Conservation (phyloP, 2,888 invertebrate genomes). For the Brachyptera risi region DNA sequence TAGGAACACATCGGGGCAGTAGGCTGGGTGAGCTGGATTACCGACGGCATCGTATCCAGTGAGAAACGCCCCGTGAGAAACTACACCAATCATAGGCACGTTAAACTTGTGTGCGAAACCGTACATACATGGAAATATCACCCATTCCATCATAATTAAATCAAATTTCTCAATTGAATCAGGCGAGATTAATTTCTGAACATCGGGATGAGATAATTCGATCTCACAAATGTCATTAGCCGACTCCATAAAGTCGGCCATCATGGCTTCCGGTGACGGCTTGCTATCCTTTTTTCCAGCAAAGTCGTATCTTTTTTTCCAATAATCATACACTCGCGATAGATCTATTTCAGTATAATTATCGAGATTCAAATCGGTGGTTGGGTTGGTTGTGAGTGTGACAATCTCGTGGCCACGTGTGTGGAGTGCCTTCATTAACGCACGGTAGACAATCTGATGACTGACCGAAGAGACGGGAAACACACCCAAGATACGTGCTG, state of each 20-base stretch:
- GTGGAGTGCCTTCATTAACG: slow-evolving; percentile 45
- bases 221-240: slow-evolving; percentile 20
- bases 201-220: slow-evolving; percentile 9
- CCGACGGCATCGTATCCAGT: slow-evolving; percentile 40
- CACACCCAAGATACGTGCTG: slow-evolving; percentile 46
- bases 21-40: slow-evolving; percentile 41
- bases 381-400: slow-evolving; percentile 47
- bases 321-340: slow-evolving; percentile 6
- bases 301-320: slow-evolving; percentile 4
- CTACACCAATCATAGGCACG: slow-evolving; percentile 49
- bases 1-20: slow-evolving; percentile 40
- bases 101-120: slow-evolving; percentile 53
- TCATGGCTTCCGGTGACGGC: not conserved
- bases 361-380: not conserved
- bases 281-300: slow-evolving; percentile 3
- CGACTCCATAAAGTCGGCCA: not conserved
- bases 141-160: slow-evolving; percentile 52
- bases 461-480: slow-evolving; percentile 47
- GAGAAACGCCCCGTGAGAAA: slow-evolving; percentile 39
- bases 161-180: slow-evolving; percentile 45
- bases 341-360: slow-evolving; percentile 25
- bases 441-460: slow-evolving; percentile 48
- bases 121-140: slow-evolving; percentile 47
- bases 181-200: slow-evolving; percentile 7
- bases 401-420: slow-evolving; percentile 48